Evolutionary conservation across 2,888 invertebrate species (phyloP).

Genomic region (Polydrusus cervinus): DNA sequence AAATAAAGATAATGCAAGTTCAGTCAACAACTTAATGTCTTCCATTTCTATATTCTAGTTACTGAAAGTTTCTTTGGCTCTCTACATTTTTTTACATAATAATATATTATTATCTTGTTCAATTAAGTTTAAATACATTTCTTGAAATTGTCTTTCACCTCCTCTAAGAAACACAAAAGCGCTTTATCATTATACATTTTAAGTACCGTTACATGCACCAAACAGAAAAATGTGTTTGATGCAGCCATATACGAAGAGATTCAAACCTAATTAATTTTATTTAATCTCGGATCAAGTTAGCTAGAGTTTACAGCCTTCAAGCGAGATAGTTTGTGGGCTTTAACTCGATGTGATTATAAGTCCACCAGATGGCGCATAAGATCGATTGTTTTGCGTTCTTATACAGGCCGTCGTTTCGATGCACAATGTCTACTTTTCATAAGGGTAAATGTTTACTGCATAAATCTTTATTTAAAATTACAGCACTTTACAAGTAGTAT

Average conservation of each 20-base stretch:
- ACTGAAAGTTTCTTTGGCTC: too few relatives aligned
- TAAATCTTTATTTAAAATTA: too few relatives aligned
- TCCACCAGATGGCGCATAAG: conserved; percentile 18
- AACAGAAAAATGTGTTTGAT: conserved; percentile 9
- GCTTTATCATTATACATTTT: conserved; percentile 12
- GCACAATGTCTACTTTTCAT: too few relatives aligned
- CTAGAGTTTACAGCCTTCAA: conserved; percentile 26
- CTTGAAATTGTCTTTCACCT: too few relatives aligned
- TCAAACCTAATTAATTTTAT: conserved; percentile 31
- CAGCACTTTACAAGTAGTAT: too few relatives aligned
- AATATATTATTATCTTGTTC: too few relatives aligned
- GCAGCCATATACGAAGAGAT: conserved; percentile 26
- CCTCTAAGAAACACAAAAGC: background rate
- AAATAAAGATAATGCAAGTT: too few relatives aligned
- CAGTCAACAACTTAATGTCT: too few relatives aligned
- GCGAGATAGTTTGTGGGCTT: conserved; percentile 25
- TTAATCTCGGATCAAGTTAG: conserved; percentile 32
- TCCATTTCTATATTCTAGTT: too few relatives aligned
- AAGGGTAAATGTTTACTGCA: too few relatives aligned
- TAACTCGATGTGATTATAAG: conserved; percentile 29
- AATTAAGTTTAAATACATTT: too few relatives aligned
- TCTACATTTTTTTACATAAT: too few relatives aligned
- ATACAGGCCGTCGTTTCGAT: conserved; percentile 1
- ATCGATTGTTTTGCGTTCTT: conserved; percentile 13
- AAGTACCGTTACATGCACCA: conserved; percentile 15